A percentile compares a stretch with the other conserved stretches of the same genome.
Evolutionary conservation across 2,888 invertebrate genomes (phyloP).

Genomic region (Stenichneumon culpator): DNA sequence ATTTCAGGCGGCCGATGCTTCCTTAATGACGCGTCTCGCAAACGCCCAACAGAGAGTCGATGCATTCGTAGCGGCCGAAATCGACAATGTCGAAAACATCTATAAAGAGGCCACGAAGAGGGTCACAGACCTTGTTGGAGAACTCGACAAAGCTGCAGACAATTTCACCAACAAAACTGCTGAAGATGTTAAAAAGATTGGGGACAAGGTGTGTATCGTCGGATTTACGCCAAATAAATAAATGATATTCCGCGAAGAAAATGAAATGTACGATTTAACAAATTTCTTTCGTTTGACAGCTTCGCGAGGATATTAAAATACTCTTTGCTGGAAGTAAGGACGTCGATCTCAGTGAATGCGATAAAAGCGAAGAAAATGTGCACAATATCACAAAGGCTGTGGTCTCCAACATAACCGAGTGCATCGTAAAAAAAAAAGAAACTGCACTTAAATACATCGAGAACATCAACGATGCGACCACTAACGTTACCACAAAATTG

Average conservation of each 20-base stretch:
- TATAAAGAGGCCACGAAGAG: conserved; percentile 57
- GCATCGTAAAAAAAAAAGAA: conserved; percentile 66
- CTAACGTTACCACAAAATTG: conserved; percentile 38
- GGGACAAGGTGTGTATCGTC: conserved; percentile 54
- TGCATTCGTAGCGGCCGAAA: conserved; percentile 54
- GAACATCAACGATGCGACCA: conserved; percentile 50
- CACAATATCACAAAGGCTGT: too few relatives aligned
- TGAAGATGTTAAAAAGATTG: conserved; percentile 40
- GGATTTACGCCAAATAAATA: neutral
- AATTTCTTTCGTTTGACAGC: neutral
- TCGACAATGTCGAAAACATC: conserved; percentile 49
- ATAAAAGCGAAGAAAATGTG: too few relatives aligned
- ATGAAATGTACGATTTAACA: neutral
- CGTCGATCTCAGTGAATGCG: too few relatives aligned
- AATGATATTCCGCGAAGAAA: neutral
- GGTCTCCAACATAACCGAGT: conserved; percentile 27
- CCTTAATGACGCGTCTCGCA: conserved; percentile 6
- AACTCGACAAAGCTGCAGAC: conserved; percentile 56
- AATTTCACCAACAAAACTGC: conserved; percentile 48
- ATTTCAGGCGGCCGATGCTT: conserved; percentile 38
- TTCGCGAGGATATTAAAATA: too few relatives aligned
- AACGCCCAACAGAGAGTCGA: conserved; percentile 58
- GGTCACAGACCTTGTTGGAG: conserved; percentile 24
- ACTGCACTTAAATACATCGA: conserved; percentile 63
- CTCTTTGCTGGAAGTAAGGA: too few relatives aligned